These are phyloP conservation scores for Chaenocephalus aceratus DNA, from an alignment of 2,113 vertebrate genomes.

Conservation along the genomic window DNA sequence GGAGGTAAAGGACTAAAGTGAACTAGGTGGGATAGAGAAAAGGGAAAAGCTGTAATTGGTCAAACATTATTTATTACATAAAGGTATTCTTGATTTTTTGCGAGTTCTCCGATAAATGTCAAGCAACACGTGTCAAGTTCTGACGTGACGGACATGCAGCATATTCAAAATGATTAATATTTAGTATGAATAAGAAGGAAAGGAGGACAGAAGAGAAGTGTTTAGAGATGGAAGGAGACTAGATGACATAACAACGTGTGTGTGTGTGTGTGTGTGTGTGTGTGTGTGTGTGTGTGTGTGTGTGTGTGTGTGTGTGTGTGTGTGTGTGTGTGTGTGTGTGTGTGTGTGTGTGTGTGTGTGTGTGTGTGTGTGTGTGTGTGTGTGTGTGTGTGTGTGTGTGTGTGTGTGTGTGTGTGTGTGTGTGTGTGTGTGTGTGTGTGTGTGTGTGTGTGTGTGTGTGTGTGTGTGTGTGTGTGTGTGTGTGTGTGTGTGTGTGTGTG, in stretches of 20 bases:
- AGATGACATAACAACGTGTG: too few species aligned
- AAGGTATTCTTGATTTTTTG: too few species aligned
- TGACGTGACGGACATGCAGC: too few species aligned
- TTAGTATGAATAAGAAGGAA: too few species aligned
- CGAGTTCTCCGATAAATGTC: too few species aligned
- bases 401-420: neutral
- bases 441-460: slow-evolving; percentile 1
- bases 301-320: neutral
- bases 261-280: neutral
- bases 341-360: neutral
- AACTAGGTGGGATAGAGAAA: too few species aligned
- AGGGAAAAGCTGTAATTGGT: too few species aligned
- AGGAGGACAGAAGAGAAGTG: neutral
- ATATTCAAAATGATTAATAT: too few species aligned
- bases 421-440: neutral
- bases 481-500: neutral
- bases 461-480: neutral
- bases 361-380: neutral
- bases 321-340: neutral
- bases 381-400: too few species aligned
- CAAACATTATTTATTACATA: too few species aligned
- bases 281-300: neutral
- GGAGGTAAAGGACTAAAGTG: too few species aligned
- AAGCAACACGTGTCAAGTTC: too few species aligned
- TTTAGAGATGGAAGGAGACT: neutral